phyloP scores from a whole-genome alignment of 2,797 vertebrate genomes.

The Jordanella pulchra region DNA sequence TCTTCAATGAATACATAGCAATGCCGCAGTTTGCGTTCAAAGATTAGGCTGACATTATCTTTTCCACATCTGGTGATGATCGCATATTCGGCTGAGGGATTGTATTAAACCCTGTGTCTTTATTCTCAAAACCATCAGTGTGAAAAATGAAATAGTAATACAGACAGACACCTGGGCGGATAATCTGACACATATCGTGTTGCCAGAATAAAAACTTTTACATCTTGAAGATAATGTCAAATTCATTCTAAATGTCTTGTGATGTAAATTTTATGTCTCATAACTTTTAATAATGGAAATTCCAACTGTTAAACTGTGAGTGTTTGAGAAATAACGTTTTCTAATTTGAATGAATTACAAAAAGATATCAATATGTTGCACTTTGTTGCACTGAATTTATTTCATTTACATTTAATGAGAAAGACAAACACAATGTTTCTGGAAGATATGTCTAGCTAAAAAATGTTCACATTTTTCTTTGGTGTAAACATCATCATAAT shows the following conservation, averaged over 20 bases:
- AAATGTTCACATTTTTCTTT: not conserved
- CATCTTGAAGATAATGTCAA: slow-evolving; percentile 68
- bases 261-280: slow-evolving; percentile 46
- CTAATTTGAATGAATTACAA: slow-evolving; percentile 22
- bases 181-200: slow-evolving; percentile 72
- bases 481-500: not conserved
- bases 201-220: slow-evolving; percentile 69
- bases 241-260: slow-evolving; percentile 28
- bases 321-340: slow-evolving; percentile 34
- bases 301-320: slow-evolving; percentile 20
- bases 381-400: not conserved
- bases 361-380: slow-evolving; percentile 18
- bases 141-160: slow-evolving; percentile 67
- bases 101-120: slow-evolving; percentile 73
- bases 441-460: no score
- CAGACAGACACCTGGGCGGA: slow-evolving; percentile 67
- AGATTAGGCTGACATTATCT: slow-evolving; percentile 68
- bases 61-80: slow-evolving; percentile 65
- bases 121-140: slow-evolving; percentile 70
- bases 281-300: slow-evolving; percentile 29
- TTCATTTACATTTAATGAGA: not conserved
- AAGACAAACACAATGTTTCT: not conserved
- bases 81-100: slow-evolving; percentile 47
- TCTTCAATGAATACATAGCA: slow-evolving; percentile 38
- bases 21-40: slow-evolving; percentile 55